Conservation (phyloP, 2,888 invertebrate genomes). For the Seira musarum region DNA sequence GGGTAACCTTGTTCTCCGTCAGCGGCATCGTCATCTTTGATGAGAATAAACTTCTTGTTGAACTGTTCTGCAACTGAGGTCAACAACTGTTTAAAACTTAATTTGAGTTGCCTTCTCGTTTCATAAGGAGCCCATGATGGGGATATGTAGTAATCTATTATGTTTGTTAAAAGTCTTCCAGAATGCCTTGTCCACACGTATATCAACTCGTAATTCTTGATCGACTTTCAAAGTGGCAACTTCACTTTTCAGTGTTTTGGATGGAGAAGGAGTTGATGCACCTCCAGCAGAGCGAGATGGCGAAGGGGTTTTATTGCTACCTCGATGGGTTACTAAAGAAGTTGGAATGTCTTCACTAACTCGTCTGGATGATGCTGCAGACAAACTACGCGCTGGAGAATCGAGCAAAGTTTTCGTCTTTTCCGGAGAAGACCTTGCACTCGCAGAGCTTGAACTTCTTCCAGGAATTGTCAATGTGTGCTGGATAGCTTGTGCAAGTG, state of each 20-base stretch:
- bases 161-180: constrained; percentile 59
- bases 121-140: constrained; percentile 67
- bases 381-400: constrained; percentile 33
- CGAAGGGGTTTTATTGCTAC: constrained; percentile 38
- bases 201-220: constrained; percentile 61
- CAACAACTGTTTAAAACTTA: constrained; percentile 61
- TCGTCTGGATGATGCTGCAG: constrained; percentile 36
- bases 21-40: background rate
- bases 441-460: constrained; percentile 12
- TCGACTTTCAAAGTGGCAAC: constrained; percentile 16
- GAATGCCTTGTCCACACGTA: constrained; percentile 62
- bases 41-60: constrained; percentile 31
- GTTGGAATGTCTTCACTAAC: constrained; percentile 47
- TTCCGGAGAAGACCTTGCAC: constrained; percentile 42
- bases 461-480: constrained; percentile 13
- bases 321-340: background rate
- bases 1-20: constrained; percentile 18
- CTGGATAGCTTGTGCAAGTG: background rate
- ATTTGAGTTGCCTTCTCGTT: constrained; percentile 61
- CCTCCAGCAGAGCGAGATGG: constrained; percentile 32
- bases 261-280: constrained; percentile 48
- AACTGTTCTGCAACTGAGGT: constrained; percentile 57
- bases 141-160: constrained; percentile 65
- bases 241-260: constrained; percentile 26
- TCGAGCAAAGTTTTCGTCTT: constrained; percentile 26